phyloP scores from a whole-genome alignment of 1,140 invertebrate genomes.

The Globodera ellingtonae region DNA sequence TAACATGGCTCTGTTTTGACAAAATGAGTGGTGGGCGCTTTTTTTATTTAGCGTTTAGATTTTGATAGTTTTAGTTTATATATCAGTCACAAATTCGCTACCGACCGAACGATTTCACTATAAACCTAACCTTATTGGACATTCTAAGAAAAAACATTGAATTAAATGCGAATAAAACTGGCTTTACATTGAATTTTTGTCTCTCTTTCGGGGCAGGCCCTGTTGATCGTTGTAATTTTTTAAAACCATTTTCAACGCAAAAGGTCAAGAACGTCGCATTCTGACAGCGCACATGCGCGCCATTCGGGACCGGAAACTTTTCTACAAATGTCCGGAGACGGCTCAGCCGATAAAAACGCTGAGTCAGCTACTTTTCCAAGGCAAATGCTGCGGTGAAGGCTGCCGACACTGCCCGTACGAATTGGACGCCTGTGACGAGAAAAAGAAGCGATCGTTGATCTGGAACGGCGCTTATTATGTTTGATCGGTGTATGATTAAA shows the following conservation, averaged over 20 bases:
- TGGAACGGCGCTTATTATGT: slow-evolving; percentile 53
- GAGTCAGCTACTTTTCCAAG: slow-evolving; percentile 52
- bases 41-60: background rate
- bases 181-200: too few relatives aligned
- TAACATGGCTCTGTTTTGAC: slow-evolving; percentile 51
- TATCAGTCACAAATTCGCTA: too few relatives aligned
- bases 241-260: background rate
- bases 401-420: slow-evolving; percentile 64
- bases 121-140: too few relatives aligned
- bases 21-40: slow-evolving; percentile 35
- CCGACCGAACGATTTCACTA: too few relatives aligned
- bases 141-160: too few relatives aligned
- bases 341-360: slow-evolving; percentile 48
- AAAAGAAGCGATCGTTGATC: slow-evolving; percentile 36
- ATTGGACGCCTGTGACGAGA: slow-evolving; percentile 47
- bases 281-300: slow-evolving; percentile 49
- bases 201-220: too few relatives aligned
- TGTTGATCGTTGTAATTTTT: too few relatives aligned
- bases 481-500: slow-evolving; percentile 22
- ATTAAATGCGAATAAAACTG: too few relatives aligned
- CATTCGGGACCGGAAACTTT: slow-evolving; percentile 34
- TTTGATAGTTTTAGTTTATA: background rate
- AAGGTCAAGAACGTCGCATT: slow-evolving; percentile 47
- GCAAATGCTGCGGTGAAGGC: slow-evolving; percentile 61
- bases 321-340: slow-evolving; percentile 37